These are phyloP conservation scores for Diploptera punctata DNA, from an alignment of 2,888 invertebrate species.

Conservation along the genomic window DNA sequence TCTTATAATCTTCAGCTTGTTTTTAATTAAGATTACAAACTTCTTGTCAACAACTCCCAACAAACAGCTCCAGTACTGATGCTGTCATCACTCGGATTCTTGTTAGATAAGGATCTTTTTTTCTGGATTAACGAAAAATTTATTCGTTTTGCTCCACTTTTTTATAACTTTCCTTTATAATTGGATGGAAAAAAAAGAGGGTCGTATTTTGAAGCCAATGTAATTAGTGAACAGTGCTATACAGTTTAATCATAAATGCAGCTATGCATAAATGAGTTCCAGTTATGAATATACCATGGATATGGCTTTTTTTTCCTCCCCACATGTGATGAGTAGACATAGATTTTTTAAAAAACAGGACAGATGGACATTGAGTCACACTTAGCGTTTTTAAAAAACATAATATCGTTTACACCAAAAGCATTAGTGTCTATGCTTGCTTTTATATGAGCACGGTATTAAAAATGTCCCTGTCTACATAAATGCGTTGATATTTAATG, in stretches of 20 bases:
- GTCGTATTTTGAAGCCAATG: neutral
- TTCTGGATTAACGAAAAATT: conserved; percentile 15
- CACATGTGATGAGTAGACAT: neutral
- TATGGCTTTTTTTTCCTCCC: neutral
- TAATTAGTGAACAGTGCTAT: conserved; percentile 10
- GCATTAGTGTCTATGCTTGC: neutral
- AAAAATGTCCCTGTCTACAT: neutral
- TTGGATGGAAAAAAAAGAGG: conserved; percentile 26
- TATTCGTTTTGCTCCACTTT: conserved; percentile 10
- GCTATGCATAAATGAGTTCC: conserved; percentile 8
- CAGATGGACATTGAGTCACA: neutral
- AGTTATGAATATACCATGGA: conserved; percentile 8
- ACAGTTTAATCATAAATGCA: conserved; percentile 23
- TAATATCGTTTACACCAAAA: neutral
- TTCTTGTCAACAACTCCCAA: conserved; percentile 12
- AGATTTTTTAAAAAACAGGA: neutral
- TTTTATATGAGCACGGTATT: neutral
- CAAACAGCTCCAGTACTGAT: neutral
- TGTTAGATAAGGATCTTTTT: conserved; percentile 10
- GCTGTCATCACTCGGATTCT: conserved; percentile 2
- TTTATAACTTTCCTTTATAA: conserved; percentile 11
- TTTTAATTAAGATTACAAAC: conserved; percentile 26
- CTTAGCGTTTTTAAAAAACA: neutral
- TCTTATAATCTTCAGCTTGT: conserved; percentile 11
- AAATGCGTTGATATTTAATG: neutral